Evolutionary conservation across 2,113 vertebrate species (phyloP).

Genomic region (Pogona vitticeps): DNA sequence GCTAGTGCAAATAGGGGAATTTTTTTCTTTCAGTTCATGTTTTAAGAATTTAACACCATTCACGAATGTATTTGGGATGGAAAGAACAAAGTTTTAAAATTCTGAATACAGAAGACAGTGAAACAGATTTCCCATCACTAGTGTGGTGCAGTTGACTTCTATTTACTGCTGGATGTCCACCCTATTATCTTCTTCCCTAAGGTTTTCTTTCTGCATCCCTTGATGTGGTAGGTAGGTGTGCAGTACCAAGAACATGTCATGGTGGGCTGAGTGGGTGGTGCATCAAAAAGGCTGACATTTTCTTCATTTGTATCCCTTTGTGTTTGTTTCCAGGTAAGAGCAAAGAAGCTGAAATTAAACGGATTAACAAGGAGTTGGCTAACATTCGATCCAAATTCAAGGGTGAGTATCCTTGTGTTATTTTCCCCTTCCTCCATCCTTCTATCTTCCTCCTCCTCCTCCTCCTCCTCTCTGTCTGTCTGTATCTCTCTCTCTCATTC

Average conservation of each 20-base stretch:
- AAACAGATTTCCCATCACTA: not conserved
- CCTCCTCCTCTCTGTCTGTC: not conserved
- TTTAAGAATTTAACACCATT: not conserved
- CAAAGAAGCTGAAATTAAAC: conserved; percentile 94
- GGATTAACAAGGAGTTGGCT: conserved; percentile 93
- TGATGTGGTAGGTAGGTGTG: not conserved
- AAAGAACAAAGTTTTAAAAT: not conserved
- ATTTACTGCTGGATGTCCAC: not conserved
- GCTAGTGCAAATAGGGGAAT: not conserved
- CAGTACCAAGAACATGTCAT: not conserved
- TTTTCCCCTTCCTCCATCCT: not conserved
- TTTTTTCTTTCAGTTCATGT: not conserved
- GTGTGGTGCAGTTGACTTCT: not conserved
- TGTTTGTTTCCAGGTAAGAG: conserved; percentile 83
- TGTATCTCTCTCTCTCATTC: not conserved
- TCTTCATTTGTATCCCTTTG: not conserved
- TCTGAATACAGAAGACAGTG: not conserved
- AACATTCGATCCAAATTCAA: conserved; percentile 96
- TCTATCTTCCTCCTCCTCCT: too few species aligned
- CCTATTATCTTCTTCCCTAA: not conserved
- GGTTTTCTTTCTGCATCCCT: not conserved
- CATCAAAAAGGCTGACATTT: not conserved
- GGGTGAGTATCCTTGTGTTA: conserved; percentile 53
- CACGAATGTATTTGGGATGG: not conserved
- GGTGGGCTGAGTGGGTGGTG: not conserved